Evolutionary conservation across 2,113 vertebrate species (phyloP), one percentile per base, ranked within the genome.

Genomic region (Menidia beryllina): DNA sequence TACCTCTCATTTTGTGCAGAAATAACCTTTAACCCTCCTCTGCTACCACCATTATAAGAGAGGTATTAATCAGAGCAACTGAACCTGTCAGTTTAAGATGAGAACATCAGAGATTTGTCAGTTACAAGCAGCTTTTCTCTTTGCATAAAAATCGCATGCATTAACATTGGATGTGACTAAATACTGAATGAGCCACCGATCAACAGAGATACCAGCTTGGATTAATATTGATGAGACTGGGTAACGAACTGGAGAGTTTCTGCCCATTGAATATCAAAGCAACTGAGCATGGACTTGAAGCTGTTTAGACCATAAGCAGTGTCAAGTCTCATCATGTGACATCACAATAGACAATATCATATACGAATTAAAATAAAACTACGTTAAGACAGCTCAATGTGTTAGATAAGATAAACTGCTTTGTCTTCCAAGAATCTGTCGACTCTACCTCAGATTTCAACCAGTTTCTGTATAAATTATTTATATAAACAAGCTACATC

Each of bases 141-240:
- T 36, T 57, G 17, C 53, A 72, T 69, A 79, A 74, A 69, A 62
- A 72, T 54, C 52, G 63, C 27, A 25, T 50, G 63, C 50, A 62
- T 77, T 64, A 64, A 72, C 48, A 68, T 14, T 39, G 39, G 57
- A 55, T 62, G 67, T 48, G 71, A 77, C 75, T 73, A 68, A 79
- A 73, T 27, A 77, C 47, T 41, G 62, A 83, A 64, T 54, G 59
- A 77, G 80, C 58, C 55, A 50, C 76, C 78, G 59, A 72, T 82
- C 63, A 72, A 70, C 60, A 21, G 8, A 5, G 30, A 63, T 24
- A 34, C 58, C 38, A 39, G 34, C 27, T 70, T 20, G 2, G 50
- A 79, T 86, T 58, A 87, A 87, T 87, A 84, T 84, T 86, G 61
- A 84, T 87, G 65, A 75, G 55, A 69, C 4, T 25, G 43, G 54